Evolutionary conservation across 2,113 vertebrate species (phyloP), one percentile per base, ranked within the genome.

Genomic region (Okapia johnstoni): DNA sequence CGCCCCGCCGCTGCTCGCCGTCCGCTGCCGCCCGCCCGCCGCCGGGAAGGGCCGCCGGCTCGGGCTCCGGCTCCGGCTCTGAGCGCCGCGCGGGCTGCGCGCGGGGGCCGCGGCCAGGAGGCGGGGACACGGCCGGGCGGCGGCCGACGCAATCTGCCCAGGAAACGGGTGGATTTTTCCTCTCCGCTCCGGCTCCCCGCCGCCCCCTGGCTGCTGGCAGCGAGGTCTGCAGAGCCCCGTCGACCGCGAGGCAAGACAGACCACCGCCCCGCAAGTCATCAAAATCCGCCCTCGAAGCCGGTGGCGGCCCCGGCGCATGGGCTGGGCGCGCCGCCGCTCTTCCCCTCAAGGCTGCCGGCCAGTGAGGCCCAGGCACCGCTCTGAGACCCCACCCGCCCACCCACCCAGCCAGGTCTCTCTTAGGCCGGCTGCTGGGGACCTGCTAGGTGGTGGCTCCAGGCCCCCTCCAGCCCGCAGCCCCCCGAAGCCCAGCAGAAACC

Each of bases 61-160:
- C 36, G 3, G n/a, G 70, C 70, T 73, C 70, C 4, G 95, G 92
- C 87, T 94, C 48, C 0, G 60, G 61, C 76, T 96, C 96, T 94
- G 98, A 93, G 98, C 98, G 19, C 92, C 30, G 17, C 87, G 84
- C 83, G 15, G 80, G 81, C 73, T 83, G 97, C 13, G 93, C 48
- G 95, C 80, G 92, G 81, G 93, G 94, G 96, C 90, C 89, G 90
- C 43, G 96, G 97, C 91, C 85, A 86, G 97, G 98, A 98, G 98
- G 99, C 97, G 98, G 98, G 91, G 97, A 98, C 98, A 98, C 93
- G 98, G 97, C 98, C 98, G 98, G 98, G 97, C 98, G 98, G 96
- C 98, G 77, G 98, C 96, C 98, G 98, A 98, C 98, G 98, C 99
- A 98, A 97, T 95, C 98, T 99, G 99, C 99, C 99, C 99, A 99